phyloP scores from a whole-genome alignment of 2,888 invertebrate species.

The Lysandra coridon region DNA sequence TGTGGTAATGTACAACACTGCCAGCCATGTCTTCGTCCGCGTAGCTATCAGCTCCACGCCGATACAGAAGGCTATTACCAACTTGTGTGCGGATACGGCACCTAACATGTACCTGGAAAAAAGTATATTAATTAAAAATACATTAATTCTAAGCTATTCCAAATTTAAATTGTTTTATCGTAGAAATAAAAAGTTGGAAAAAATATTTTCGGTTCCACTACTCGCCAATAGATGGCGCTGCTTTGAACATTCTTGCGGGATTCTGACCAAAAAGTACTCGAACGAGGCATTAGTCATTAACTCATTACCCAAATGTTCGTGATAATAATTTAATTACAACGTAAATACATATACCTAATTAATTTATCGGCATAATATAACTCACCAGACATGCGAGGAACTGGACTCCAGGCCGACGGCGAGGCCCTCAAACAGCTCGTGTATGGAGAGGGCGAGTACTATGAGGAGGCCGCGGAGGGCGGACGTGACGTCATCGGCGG shows the following conservation, averaged over 20 bases:
- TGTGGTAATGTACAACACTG: conserved; percentile 85
- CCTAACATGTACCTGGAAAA: conserved; percentile 87
- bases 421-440: conserved; percentile 92
- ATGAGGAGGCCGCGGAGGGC: conserved; percentile 87
- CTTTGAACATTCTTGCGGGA: neutral
- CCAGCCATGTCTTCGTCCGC: conserved; percentile 82
- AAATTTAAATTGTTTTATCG: no score
- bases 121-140: no score
- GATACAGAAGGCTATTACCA: conserved; percentile 93
- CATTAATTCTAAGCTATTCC: no score
- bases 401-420: conserved; percentile 89
- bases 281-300: neutral
- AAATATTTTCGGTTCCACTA: neutral
- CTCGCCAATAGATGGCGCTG: neutral
- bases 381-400: conserved; percentile 67
- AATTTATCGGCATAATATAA: no score
- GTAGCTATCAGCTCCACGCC: conserved; percentile 90
- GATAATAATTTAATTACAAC: neutral
- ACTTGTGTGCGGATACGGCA: conserved; percentile 91
- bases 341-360: neutral
- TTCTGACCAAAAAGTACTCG: neutral
- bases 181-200: neutral
- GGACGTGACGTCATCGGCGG: conserved; percentile 71
- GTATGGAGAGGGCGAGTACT: conserved; percentile 90
- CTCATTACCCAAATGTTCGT: neutral